phyloP scores from a whole-genome alignment of 1,140 invertebrate species.

The Drosophila kohkoa region DNA sequence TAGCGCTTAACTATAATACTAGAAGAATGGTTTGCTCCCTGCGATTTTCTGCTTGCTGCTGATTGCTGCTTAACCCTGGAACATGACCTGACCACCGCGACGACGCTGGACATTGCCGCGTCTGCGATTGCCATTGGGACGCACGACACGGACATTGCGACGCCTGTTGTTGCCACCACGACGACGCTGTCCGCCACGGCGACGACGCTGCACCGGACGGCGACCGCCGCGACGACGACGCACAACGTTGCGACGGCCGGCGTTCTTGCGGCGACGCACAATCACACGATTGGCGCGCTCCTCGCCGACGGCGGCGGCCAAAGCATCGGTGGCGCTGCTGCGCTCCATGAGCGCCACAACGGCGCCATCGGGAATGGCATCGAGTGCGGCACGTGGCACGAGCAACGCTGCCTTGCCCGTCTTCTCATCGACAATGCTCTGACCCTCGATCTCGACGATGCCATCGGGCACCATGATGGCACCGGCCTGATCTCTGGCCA shows the following conservation, averaged over 20 bases:
- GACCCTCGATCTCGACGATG: slow-evolving; percentile 80
- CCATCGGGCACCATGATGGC: slow-evolving; percentile 82
- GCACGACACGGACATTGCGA: slow-evolving; percentile 54
- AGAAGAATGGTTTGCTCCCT: slow-evolving; percentile 22
- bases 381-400: slow-evolving; percentile 74
- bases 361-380: slow-evolving; percentile 80
- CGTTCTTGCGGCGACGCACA: slow-evolving; percentile 72
- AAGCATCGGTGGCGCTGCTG: slow-evolving; percentile 7
- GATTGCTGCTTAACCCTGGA: slow-evolving; percentile 44
- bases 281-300: slow-evolving; percentile 79
- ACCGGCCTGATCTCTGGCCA: slow-evolving; percentile 73
- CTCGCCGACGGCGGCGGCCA: slow-evolving; percentile 40
- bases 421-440: slow-evolving; percentile 79
- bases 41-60: neutral
- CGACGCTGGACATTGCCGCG: slow-evolving; percentile 49
- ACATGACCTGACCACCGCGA: slow-evolving; percentile 50
- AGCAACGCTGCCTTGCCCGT: slow-evolving; percentile 75
- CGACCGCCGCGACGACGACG: slow-evolving; percentile 53
- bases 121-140: slow-evolving; percentile 20
- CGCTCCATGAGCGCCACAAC: slow-evolving; percentile 79
- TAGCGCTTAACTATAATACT: slow-evolving; percentile 78
- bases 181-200: slow-evolving; percentile 11
- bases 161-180: slow-evolving; percentile 50
- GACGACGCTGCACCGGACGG: slow-evolving; percentile 29
- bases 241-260: slow-evolving; percentile 53